phyloP scores from a whole-genome alignment of 2,113 vertebrate genomes.

The Coregonus clupeaformis region DNA sequence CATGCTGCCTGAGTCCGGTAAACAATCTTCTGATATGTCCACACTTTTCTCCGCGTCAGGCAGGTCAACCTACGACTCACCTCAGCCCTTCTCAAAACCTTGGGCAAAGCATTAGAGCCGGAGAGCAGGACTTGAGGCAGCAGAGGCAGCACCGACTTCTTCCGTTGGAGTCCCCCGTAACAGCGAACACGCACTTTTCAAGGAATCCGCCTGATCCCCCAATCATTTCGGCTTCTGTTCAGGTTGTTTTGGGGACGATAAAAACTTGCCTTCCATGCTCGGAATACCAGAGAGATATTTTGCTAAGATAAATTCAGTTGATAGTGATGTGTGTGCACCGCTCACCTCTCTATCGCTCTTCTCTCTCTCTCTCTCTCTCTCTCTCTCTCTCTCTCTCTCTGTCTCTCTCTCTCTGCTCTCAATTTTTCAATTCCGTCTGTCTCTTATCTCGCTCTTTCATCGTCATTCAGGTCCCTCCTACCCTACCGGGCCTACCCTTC shows the following conservation, averaged over 20 bases:
- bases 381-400: slow-evolving; percentile 43
- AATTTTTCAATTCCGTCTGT: slow-evolving; percentile 9
- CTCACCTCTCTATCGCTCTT: slow-evolving; percentile 53
- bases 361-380: slow-evolving; percentile 41
- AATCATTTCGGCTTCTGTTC: slow-evolving; percentile 73
- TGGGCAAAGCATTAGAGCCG: slow-evolving; percentile 52
- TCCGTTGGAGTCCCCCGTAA: slow-evolving; percentile 45
- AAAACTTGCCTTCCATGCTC: slow-evolving; percentile 70
- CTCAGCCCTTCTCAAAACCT: slow-evolving; percentile 49
- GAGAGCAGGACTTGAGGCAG: slow-evolving; percentile 22
- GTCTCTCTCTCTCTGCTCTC: slow-evolving; percentile 32
- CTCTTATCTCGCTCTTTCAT: slow-evolving; percentile 24
- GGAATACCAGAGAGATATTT: slow-evolving; percentile 82
- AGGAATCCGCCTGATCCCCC: slow-evolving; percentile 63
- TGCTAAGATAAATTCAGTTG: slow-evolving; percentile 84
- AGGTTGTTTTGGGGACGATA: slow-evolving; percentile 53
- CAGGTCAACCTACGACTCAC: slow-evolving; percentile 22
- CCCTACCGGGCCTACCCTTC: slow-evolving; percentile 70
- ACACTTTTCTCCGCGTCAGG: slow-evolving; percentile 27
- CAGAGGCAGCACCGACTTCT: slow-evolving; percentile 42
- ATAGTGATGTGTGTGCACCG: slow-evolving; percentile 75
- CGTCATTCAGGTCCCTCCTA: slow-evolving; percentile 56
- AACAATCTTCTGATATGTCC: slow-evolving; percentile 33
- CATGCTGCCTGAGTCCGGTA: slow-evolving; percentile 49
- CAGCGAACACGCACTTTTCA: slow-evolving; percentile 58